Evolutionary conservation across 64 coral and sea anemone genomes (phyloP).

Genomic region (Stichodactyla mertensii): DNA sequence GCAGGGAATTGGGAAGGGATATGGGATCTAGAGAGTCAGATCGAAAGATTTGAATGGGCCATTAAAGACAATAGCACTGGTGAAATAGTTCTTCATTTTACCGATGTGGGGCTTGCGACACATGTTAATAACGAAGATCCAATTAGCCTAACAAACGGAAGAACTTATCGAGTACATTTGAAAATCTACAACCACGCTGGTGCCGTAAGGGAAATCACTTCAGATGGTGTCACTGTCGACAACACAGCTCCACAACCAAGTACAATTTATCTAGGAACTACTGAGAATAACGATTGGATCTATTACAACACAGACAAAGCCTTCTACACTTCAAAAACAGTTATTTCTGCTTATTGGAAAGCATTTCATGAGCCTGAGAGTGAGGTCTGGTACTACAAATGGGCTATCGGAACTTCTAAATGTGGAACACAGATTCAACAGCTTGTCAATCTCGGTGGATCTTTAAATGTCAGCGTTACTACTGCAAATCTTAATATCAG

Average conservation of each 20-base stretch:
- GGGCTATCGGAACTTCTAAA: slow-evolving; percentile 73
- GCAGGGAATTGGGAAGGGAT: slow-evolving; percentile 93
- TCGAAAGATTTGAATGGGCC: no score
- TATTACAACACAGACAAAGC: slow-evolving; percentile 28
- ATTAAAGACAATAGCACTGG: slow-evolving; percentile 53
- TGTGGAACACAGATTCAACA: slow-evolving; percentile 89
- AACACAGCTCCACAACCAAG: slow-evolving; percentile 54
- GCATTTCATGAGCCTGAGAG: slow-evolving; percentile 80
- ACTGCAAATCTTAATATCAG: slow-evolving; percentile 31
- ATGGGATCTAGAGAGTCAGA: slow-evolving; percentile 83
- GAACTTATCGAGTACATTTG: slow-evolving; percentile 66
- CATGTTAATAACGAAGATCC: slow-evolving; percentile 63
- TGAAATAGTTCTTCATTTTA: slow-evolving; percentile 36
- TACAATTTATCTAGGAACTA: slow-evolving; percentile 36
- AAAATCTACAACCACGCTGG: slow-evolving; percentile 70
- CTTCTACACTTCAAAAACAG: slow-evolving; percentile 45
- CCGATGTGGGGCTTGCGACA: slow-evolving; percentile 70
- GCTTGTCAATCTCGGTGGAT: slow-evolving; percentile 65
- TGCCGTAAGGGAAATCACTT: slow-evolving; percentile 56
- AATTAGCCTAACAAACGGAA: slow-evolving; percentile 57
- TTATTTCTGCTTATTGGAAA: slow-evolving; percentile 61
- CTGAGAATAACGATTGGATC: slow-evolving; percentile 41
- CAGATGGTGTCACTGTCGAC: slow-evolving; percentile 75
- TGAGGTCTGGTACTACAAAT: slow-evolving; percentile 98
- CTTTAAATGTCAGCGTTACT: slow-evolving; percentile 61